These are phyloP conservation scores for Sardina pilchardus DNA, from an alignment of 2,113 vertebrate genomes.

Conservation along the genomic window DNA sequence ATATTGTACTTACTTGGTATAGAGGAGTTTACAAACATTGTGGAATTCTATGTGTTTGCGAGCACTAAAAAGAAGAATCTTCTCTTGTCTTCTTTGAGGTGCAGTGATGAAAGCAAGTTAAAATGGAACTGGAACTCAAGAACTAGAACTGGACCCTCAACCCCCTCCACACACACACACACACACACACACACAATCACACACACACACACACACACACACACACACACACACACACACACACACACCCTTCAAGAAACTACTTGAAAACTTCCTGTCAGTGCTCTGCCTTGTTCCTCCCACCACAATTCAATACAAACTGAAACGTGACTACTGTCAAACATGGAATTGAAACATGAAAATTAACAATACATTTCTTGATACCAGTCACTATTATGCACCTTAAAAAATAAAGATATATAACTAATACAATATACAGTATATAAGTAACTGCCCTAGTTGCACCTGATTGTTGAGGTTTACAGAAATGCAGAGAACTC, in stretches of 20 bases:
- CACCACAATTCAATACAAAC: no score
- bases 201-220: neutral
- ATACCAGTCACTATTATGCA: no score
- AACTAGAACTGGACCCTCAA: neutral
- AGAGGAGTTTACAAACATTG: neutral
- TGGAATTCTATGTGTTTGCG: neutral
- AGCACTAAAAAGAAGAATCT: neutral
- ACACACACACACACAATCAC: conserved; percentile 3
- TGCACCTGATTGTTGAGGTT: no score
- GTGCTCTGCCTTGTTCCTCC: no score
- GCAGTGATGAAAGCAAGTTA: neutral
- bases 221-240: neutral
- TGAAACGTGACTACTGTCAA: no score
- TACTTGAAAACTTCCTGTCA: neutral
- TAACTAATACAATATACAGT: no score
- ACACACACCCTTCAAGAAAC: neutral
- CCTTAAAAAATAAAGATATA: no score
- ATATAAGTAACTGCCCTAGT: no score
- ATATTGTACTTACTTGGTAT: neutral
- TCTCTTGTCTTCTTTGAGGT: neutral
- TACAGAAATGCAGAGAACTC: no score
- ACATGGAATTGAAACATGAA: no score
- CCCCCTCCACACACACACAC: neutral
- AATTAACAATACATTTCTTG: no score
- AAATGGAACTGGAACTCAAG: neutral